Evolutionary conservation across 2,797 vertebrate species (phyloP), one percentile per base, ranked within the genome.

Genomic region (Pseudochromis fuscus): DNA sequence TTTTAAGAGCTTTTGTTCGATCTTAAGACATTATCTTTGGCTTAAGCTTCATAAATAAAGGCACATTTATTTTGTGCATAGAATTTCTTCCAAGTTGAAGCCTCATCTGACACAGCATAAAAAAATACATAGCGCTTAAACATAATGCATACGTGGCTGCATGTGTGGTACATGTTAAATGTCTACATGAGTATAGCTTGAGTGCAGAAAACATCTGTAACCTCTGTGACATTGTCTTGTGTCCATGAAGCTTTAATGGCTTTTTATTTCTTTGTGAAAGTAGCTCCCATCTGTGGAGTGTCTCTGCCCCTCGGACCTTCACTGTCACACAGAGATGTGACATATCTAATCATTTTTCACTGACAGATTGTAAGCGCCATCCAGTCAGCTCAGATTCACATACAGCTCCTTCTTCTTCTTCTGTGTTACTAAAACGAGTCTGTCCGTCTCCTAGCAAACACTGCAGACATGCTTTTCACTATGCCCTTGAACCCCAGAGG

Each of bases 391-490:
- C 5, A 53, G 12, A 30, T 16, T 65, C n/a, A 40, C 1, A 35
- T 16, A 49, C 12, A 61, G 38, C 31, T 7, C 10, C 21, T 28
- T 40, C 37, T 30, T 63, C 45, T n/a, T 63, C 52, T 28, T 4
- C 1, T 0, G 15, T 58, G 18, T 67, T 1, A 23, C 53, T 83
- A 90, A 49, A 91, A 71, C 1, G 90, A 91, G 65, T 91, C 90
- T 2, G 67, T 91, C 59, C 92, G 84, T 84, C 90, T 95, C 77
- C 93, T 91, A 52, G 91, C 83, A 7, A 95, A 95, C 40, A 94
- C 94, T 0, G 94, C 94, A 0, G 94, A 95, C 87, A 95, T 89
- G 75, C 89, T 95, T 53, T 91, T 93, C 31, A 95, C 93, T 6
- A 95, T 95, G 60, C 91, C 91, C 78, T 84, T 94, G 35, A 91